phyloP scores from a whole-genome alignment of 2,113 vertebrate genomes.

The Harpagus bidentatus region DNA sequence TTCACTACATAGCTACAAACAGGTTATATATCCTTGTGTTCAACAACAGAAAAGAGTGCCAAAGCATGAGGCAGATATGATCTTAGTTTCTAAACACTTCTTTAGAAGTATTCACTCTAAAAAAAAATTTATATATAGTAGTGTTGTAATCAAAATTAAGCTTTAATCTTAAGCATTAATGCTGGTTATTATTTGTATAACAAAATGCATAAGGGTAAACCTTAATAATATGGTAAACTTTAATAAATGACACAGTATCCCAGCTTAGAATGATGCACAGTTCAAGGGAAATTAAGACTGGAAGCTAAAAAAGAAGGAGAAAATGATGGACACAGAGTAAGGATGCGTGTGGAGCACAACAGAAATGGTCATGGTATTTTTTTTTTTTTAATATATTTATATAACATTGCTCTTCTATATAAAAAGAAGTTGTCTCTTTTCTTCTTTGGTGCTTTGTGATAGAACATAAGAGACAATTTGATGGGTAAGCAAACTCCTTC shows the following conservation, averaged over 20 bases:
- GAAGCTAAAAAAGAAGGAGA: not conserved
- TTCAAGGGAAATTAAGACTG: not conserved
- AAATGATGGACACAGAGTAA: not conserved
- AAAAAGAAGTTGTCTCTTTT: not conserved
- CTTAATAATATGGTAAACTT: not conserved
- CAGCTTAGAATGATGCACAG: not conserved
- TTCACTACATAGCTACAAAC: not conserved
- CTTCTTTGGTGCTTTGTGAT: not conserved
- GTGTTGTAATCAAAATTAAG: not conserved
- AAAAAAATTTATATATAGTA: not conserved
- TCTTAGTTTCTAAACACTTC: not conserved
- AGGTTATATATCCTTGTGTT: not conserved
- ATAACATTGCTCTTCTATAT: not conserved
- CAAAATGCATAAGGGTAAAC: not conserved
- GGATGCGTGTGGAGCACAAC: rapidly evolving
- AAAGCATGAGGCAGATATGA: not conserved
- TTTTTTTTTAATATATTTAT: not conserved
- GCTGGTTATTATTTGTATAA: not conserved
- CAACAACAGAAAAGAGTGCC: not conserved
- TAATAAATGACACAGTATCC: not conserved
- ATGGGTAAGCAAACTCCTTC: not conserved
- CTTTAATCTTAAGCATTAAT: not conserved
- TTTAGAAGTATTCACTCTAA: not conserved
- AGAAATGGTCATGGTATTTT: not conserved
- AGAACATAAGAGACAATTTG: not conserved